A percentile compares a stretch with the other conserved stretches of the same genome.
These are phyloP conservation scores for Mamestra configurata DNA, from an alignment of 1,140 invertebrate genomes.

Conservation along the genomic window DNA sequence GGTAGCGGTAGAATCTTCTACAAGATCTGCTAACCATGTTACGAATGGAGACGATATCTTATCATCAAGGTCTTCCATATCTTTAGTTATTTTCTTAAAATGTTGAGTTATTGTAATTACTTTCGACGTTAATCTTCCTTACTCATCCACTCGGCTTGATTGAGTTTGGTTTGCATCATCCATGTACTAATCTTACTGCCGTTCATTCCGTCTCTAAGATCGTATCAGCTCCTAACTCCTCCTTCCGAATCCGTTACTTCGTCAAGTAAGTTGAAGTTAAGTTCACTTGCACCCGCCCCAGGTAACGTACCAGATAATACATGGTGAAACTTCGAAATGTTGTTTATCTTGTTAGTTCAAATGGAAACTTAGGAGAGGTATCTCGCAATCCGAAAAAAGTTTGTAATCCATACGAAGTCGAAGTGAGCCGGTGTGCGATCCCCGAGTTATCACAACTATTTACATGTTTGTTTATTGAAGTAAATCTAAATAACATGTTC, in stretches of 20 bases:
- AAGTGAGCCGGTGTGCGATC: not conserved
- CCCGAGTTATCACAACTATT: slow-evolving; percentile 24
- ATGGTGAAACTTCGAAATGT: slow-evolving; percentile 33
- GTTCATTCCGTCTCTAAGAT: not conserved
- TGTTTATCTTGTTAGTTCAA: slow-evolving; percentile 34
- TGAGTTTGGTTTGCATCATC: no score
- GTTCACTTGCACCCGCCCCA: slow-evolving; percentile 82
- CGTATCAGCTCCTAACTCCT: no score
- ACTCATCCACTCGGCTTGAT: not conserved
- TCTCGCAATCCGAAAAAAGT: slow-evolving; percentile 24
- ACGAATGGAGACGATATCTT: no score
- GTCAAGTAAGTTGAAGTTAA: not conserved
- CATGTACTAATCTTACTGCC: not conserved
- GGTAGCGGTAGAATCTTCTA: no score
- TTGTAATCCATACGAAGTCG: slow-evolving; percentile 7
- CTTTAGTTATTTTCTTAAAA: no score
- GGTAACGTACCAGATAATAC: slow-evolving; percentile 43
- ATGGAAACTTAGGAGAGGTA: slow-evolving; percentile 31
- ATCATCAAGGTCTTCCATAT: no score
- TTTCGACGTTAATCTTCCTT: not conserved
- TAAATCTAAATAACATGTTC: slow-evolving; percentile 7
- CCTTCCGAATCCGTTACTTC: not conserved
- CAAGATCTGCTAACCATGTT: no score
- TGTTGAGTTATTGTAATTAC: not conserved
- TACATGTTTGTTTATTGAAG: slow-evolving; percentile 9